phyloP scores from a whole-genome alignment of 1,140 invertebrate species.

The Bombus superbus region DNA sequence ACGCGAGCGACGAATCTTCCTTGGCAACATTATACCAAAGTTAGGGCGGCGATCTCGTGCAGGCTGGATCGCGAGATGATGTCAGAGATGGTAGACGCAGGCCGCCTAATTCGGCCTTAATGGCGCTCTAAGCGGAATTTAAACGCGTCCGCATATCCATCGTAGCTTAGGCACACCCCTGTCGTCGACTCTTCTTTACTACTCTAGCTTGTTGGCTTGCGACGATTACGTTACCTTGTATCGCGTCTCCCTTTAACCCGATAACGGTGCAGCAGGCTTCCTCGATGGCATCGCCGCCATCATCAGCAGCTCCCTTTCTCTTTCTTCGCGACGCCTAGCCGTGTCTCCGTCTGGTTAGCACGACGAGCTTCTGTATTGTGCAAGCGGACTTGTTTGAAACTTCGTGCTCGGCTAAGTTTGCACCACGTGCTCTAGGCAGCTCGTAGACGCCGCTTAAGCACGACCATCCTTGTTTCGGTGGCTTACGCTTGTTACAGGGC shows the following conservation, averaged over 20 bases:
- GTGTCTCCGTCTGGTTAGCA: neutral
- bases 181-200: conserved; percentile 32
- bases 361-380: conserved; percentile 53
- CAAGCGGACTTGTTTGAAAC: conserved; percentile 57
- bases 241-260: neutral
- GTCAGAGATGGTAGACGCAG: neutral
- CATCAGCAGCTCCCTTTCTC: neutral
- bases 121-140: conserved; percentile 75
- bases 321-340: neutral
- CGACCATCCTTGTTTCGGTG: conserved; percentile 43
- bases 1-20: neutral
- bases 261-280: conserved; percentile 25
- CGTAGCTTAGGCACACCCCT: conserved; percentile 47
- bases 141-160: conserved; percentile 58
- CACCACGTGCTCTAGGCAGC: conserved; percentile 65
- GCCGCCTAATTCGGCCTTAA: conserved; percentile 72
- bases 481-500: conserved; percentile 5
- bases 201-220: neutral
- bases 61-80: conserved; percentile 25
- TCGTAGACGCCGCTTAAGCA: conserved; percentile 60
- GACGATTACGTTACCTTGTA: neutral
- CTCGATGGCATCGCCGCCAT: neutral
- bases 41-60: conserved; percentile 49
- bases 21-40: conserved; percentile 55
- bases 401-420: conserved; percentile 66